Evolutionary conservation across 1,140 invertebrate species (phyloP).

Genomic region (Pygmarrhopalites habei): DNA sequence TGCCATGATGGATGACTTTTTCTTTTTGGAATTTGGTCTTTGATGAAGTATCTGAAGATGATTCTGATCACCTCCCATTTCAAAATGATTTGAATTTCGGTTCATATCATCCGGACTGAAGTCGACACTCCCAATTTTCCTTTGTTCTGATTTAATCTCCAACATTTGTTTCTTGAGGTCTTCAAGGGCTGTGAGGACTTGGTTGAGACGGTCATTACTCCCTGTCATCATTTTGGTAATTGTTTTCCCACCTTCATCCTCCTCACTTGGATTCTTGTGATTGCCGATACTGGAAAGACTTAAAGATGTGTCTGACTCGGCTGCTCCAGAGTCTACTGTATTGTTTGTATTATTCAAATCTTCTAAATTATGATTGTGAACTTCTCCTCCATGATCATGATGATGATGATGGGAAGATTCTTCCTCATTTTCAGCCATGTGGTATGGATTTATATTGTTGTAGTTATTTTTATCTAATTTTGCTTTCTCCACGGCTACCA

Average conservation of each 20-base stretch:
- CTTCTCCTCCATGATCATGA: background rate
- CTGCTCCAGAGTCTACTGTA: constrained; percentile 1
- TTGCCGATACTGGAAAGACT: background rate
- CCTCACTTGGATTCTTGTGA: background rate
- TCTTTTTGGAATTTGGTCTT: too few relatives aligned
- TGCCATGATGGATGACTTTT: too few relatives aligned
- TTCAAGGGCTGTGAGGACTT: constrained; percentile 29
- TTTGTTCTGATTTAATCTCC: constrained; percentile 17
- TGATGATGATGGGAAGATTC: too few relatives aligned
- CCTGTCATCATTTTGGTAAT: background rate
- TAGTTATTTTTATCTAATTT: background rate
- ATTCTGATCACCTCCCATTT: too few relatives aligned
- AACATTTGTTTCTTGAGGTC: constrained; percentile 29
- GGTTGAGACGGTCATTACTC: constrained; percentile 12
- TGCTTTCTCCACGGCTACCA: constrained; percentile 5
- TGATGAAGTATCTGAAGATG: too few relatives aligned
- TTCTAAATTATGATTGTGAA: background rate
- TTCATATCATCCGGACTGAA: too few relatives aligned
- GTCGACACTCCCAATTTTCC: too few relatives aligned
- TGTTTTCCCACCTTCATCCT: background rate
- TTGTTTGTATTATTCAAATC: background rate
- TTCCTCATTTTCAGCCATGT: background rate
- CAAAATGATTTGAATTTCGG: too few relatives aligned
- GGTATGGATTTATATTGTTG: background rate
- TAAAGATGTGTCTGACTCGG: constrained; percentile 11